phyloP scores from a whole-genome alignment of 2,888 invertebrate species.

The Lymantria monacha region DNA sequence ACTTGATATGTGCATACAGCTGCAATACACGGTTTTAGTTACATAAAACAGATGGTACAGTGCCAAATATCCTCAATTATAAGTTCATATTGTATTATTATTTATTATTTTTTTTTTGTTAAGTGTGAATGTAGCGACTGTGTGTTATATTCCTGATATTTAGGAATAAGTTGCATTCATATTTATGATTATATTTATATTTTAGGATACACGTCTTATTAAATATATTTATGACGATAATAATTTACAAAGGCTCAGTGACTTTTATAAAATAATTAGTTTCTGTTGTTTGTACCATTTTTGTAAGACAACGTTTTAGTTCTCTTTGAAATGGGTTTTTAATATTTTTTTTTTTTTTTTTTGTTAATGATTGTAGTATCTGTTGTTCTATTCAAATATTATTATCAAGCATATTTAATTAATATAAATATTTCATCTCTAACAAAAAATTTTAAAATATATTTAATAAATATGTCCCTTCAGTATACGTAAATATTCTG shows the following conservation, averaged over 20 bases:
- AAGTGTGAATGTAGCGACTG: slow-evolving; percentile 80
- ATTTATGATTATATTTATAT: slow-evolving; percentile 78
- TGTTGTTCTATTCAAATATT: slow-evolving; percentile 31
- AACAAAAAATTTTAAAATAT: slow-evolving; percentile 25
- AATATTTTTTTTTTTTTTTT: slow-evolving; percentile 31
- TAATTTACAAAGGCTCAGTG: slow-evolving; percentile 76
- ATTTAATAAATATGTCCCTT: slow-evolving; percentile 20
- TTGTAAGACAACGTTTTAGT: slow-evolving; percentile 69
- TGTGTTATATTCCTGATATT: slow-evolving; percentile 81
- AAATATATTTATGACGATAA: slow-evolving; percentile 64
- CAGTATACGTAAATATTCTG: slow-evolving; percentile 5
- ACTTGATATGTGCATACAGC: slow-evolving; percentile 44
- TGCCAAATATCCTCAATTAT: slow-evolving; percentile 80
- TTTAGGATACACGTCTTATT: slow-evolving; percentile 65
- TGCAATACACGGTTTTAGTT: slow-evolving; percentile 58
- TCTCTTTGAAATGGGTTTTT: slow-evolving; percentile 63
- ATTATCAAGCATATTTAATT: slow-evolving; percentile 5
- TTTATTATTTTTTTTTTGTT: slow-evolving; percentile 62
- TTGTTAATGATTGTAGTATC: slow-evolving; percentile 29
- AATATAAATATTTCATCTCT: neutral
- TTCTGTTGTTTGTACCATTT: slow-evolving; percentile 53
- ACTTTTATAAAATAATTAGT: slow-evolving; percentile 56
- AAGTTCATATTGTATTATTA: slow-evolving; percentile 73
- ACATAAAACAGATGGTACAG: slow-evolving; percentile 69
- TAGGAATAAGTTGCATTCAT: slow-evolving; percentile 82